Base-by-base conservation (phyloP, 2,888 invertebrate genomes). In the Suillia variegata region DNA sequence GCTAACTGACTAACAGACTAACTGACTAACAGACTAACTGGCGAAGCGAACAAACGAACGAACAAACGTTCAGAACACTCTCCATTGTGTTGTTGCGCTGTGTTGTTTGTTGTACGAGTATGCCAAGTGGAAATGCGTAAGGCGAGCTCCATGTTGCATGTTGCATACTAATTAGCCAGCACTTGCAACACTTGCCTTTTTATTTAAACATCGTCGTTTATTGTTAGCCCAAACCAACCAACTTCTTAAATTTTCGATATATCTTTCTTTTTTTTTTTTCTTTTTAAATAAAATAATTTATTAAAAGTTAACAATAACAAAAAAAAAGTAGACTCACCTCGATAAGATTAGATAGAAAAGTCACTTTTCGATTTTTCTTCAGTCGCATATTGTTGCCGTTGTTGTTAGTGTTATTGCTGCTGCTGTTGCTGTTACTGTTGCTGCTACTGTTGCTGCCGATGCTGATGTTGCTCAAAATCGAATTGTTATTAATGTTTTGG, bases 321-420 rank as follows among this genome's bases (percentile, higher is more conserved):
- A 26, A 5, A 6, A 26, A 26, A 26, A 10, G 10, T 10, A 5
- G 20, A 70, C 77, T 79, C 63, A 80, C 80, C 80, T 80, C 78
- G 67, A 82, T 76, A 70, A 80, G 70, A 68, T 80, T 82, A 68
- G 80, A 72, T 59, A 81, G 69, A 77, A 82, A 82, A 65, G 78
- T 81, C 31, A 82, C 82, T 75, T 79, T 79, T 50, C 82, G 79
- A 74, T 80, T 82, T 75, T 81, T 81, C 71, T 81, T 81, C 63
- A 81, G 72, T 68, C 82, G 76, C 81, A 81, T 81, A 65, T 69
- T 78, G 70, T 63, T 66, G 65, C 18, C 61, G 51, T n/a, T 51
- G 54, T 10, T 57, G 22, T 10, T 24, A 52, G 56, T 61, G 34
- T 49, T 65, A 60, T 22, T 60, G 62, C 24, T 62, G 55, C 2